Evolutionary conservation across 30 jellyfish, hydroid and myxozoan species (phyloP).

Genomic region (Aurelia aurita): DNA sequence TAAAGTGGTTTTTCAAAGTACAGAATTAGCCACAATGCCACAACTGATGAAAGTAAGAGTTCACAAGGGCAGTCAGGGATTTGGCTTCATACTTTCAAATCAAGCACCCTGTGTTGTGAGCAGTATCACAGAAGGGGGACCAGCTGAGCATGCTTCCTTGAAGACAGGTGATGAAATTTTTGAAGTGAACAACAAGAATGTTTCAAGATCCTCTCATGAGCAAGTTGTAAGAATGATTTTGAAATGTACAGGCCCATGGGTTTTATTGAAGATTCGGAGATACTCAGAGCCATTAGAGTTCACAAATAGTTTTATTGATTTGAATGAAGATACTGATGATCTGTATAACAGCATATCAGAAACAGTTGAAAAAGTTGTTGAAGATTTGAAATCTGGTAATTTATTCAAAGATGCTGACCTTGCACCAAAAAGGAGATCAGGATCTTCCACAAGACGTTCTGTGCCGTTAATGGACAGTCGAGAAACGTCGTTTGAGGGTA

Average conservation of each 20-base stretch:
- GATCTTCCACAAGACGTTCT: background rate
- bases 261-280: conserved; percentile 28
- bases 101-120: conserved; percentile 94
- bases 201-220: conserved; percentile 70
- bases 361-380: conserved; percentile 61
- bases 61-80: conserved; percentile 70
- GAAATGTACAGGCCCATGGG: conserved; percentile 11
- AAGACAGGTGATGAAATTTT: conserved; percentile 82
- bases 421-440: background rate
- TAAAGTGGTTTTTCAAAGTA: background rate
- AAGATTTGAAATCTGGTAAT: conserved; percentile 49
- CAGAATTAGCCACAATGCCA: conserved; percentile 19
- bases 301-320: background rate
- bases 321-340: conserved; percentile 34
- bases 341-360: conserved; percentile 40
- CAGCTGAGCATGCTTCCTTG: conserved; percentile 78
- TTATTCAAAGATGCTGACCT: conserved; percentile 5
- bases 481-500: conserved; percentile 9
- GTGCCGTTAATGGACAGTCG: background rate
- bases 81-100: conserved; percentile 79
- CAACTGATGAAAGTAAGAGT: conserved; percentile 36
- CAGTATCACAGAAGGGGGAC: conserved; percentile 75
- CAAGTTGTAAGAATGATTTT: conserved; percentile 78
- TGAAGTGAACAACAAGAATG: conserved; percentile 77
- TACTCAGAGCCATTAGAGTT: conserved; percentile 5